These are phyloP conservation scores for Arvicanthis niloticus DNA, from an alignment of 2,113 vertebrate genomes.

Conservation along the genomic window DNA sequence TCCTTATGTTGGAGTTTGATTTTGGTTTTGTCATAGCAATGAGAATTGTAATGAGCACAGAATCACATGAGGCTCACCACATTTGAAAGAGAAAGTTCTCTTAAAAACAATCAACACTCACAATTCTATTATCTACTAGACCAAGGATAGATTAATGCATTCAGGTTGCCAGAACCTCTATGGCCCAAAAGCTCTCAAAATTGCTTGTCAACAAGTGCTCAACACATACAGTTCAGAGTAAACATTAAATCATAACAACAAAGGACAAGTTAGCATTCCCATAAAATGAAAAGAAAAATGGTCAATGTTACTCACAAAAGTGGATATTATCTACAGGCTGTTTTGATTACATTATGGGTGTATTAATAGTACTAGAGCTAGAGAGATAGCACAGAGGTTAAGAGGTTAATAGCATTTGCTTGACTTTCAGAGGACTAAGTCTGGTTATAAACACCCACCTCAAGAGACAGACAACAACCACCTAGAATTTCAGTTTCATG, in stretches of 20 bases:
- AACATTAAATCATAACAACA: not conserved
- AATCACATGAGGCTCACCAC: not conserved
- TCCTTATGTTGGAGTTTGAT: not conserved
- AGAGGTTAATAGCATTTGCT: not conserved
- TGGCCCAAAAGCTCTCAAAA: too few species aligned
- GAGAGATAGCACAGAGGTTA: not conserved
- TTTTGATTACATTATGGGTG: not conserved
- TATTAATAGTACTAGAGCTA: not conserved
- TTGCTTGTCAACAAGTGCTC: too few species aligned
- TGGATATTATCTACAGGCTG: not conserved
- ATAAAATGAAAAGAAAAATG: not conserved
- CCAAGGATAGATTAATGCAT: not conserved
- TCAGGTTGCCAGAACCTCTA: rapidly evolving
- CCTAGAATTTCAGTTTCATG: not conserved
- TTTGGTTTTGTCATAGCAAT: not conserved
- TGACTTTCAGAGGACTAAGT: too few species aligned
- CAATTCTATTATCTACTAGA: not conserved
- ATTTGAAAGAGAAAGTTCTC: not conserved
- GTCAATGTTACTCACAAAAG: not conserved
- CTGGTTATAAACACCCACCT: not conserved
- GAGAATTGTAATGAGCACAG: not conserved
- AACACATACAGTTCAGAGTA: not conserved
- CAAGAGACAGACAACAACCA: not conserved
- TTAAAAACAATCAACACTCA: not conserved
- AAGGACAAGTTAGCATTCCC: not conserved